Conservation (phyloP, 2,113 vertebrate species). For the Galbula dea region DNA sequence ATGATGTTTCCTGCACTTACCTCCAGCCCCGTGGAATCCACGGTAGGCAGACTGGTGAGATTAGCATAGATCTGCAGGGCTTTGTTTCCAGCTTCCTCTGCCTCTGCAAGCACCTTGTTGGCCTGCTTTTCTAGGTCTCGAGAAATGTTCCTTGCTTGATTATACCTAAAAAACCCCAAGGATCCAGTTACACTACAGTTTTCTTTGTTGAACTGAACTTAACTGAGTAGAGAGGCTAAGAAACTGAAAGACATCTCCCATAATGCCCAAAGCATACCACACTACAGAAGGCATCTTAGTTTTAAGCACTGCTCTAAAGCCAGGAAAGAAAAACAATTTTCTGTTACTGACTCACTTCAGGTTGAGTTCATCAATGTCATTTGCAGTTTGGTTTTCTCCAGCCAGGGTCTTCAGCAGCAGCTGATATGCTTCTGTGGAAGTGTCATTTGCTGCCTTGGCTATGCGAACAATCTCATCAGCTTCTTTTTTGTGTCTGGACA, state of each 20-base stretch:
- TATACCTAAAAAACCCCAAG: slow-evolving; percentile 78
- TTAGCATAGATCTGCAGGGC: slow-evolving; percentile 92
- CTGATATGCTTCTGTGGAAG: slow-evolving; percentile 88
- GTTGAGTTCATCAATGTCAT: slow-evolving; percentile 90
- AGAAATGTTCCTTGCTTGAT: slow-evolving; percentile 88
- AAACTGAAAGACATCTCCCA: background rate
- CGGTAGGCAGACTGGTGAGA: slow-evolving; percentile 80
- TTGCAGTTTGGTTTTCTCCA: slow-evolving; percentile 84
- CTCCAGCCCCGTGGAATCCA: slow-evolving; percentile 85
- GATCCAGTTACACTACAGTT: background rate
- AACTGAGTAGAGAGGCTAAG: background rate
- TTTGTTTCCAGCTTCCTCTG: slow-evolving; percentile 85
- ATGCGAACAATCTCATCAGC: slow-evolving; percentile 91
- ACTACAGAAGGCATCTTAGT: background rate
- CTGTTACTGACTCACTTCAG: slow-evolving; percentile 81
- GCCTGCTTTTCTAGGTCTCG: slow-evolving; percentile 92
- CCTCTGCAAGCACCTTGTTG: slow-evolving; percentile 83
- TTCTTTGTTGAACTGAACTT: background rate
- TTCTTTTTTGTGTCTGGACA: slow-evolving; percentile 87
- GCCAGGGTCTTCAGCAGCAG: slow-evolving; percentile 86
- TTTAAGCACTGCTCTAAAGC: background rate
- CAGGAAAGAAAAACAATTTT: background rate
- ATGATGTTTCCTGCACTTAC: slow-evolving; percentile 45
- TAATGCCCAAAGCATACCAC: background rate
- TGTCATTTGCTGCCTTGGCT: slow-evolving; percentile 91